Conservation (phyloP, 2,888 invertebrate genomes). For the Hypselothyrea guttata region DNA sequence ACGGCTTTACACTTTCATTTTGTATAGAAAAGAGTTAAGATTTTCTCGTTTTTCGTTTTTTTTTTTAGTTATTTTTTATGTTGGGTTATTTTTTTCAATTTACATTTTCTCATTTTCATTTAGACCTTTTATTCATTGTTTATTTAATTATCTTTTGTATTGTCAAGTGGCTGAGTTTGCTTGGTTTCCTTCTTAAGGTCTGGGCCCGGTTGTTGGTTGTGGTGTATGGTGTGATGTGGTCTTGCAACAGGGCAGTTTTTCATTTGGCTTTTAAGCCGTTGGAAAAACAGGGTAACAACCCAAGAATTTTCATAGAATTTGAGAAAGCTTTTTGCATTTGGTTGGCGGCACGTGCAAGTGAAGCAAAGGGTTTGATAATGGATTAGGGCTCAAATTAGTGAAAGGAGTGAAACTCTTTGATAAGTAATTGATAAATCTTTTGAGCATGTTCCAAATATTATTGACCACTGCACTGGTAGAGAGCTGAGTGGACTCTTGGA, state of each 20-base stretch:
- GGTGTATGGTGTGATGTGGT: conserved; percentile 21
- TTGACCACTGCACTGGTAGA: conserved; percentile 7
- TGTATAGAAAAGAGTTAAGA: conserved; percentile 26
- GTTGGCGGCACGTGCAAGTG: conserved; percentile 55
- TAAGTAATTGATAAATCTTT: conserved; percentile 63
- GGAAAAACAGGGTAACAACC: conserved; percentile 10
- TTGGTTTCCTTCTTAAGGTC: conserved; percentile 30
- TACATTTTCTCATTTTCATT: conserved; percentile 65
- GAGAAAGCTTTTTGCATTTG: conserved; percentile 13
- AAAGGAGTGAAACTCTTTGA: conserved; percentile 42
- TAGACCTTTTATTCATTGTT: conserved; percentile 67
- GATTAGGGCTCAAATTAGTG: conserved; percentile 42
- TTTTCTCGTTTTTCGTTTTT: conserved; percentile 20
- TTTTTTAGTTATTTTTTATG: conserved; percentile 21
- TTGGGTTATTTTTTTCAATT: conserved; percentile 53
- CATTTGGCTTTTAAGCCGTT: conserved; percentile 33
- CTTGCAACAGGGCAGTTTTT: conserved; percentile 21
- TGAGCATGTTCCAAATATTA: conserved; percentile 19
- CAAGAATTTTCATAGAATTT: conserved; percentile 23
- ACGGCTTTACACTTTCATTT: conserved; percentile 61
- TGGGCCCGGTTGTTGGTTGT: background rate
- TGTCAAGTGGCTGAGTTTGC: conserved; percentile 68
- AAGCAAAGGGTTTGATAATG: conserved; percentile 24
- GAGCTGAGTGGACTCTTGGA: conserved; percentile 11
- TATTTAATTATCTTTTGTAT: conserved; percentile 74